Evolutionary conservation across 1,140 invertebrate genomes (phyloP).

Genomic region (Leucophenga varia): DNA sequence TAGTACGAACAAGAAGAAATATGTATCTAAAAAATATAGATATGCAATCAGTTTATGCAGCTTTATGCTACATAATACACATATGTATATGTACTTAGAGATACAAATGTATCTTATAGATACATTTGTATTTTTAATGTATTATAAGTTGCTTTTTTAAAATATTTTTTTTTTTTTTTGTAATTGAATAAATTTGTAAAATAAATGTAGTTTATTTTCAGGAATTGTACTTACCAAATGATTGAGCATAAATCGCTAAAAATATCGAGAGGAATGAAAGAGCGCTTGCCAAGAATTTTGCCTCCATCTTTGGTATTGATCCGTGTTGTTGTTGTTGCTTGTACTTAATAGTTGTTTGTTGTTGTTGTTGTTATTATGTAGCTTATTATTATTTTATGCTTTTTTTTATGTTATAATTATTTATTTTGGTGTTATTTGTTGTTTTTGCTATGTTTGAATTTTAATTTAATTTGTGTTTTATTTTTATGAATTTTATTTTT

Average conservation of each 20-base stretch:
- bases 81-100: too few species aligned
- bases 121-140: constrained; percentile 15
- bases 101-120: too few species aligned
- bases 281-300: constrained; percentile 55
- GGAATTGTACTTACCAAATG: constrained; percentile 43
- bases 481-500: too few species aligned
- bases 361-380: constrained; percentile 26
- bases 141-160: constrained; percentile 13
- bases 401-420: constrained; percentile 40
- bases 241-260: constrained; percentile 56
- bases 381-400: constrained; percentile 34
- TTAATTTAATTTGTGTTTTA: constrained; percentile 16
- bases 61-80: too few species aligned
- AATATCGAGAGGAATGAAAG: constrained; percentile 57
- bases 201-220: constrained; percentile 11
- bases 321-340: constrained; percentile 42
- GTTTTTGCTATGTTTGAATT: constrained; percentile 15
- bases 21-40: too few species aligned
- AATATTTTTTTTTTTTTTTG: constrained; percentile 15
- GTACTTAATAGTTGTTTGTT: constrained; percentile 16
- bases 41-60: too few species aligned
- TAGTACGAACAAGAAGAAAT: too few species aligned
- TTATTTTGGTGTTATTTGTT: constrained; percentile 18
- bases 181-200: constrained; percentile 6
- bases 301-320: constrained; percentile 57